These are phyloP conservation scores for Papilio polyxenes DNA, from an alignment of 1,140 invertebrate species.

Conservation along the genomic window DNA sequence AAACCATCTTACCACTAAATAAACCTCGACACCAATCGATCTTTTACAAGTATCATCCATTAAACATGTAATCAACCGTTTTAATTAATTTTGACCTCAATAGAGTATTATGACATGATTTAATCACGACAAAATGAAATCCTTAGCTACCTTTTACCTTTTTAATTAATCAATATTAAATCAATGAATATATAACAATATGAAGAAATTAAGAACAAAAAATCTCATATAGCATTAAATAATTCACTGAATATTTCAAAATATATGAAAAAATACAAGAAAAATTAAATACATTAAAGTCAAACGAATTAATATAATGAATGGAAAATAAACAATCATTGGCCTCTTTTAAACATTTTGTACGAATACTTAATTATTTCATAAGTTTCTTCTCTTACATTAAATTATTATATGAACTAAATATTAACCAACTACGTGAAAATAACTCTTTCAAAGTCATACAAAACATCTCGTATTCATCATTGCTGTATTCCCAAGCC, in stretches of 20 bases:
- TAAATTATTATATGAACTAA: too few species aligned
- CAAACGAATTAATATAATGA: too few species aligned
- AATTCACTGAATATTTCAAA: too few species aligned
- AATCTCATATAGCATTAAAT: too few species aligned
- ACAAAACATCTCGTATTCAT: conserved; percentile 2
- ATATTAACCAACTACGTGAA: too few species aligned
- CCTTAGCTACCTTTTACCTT: neutral
- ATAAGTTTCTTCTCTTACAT: too few species aligned
- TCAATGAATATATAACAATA: neutral
- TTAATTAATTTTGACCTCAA: conserved; percentile 10
- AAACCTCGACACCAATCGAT: neutral
- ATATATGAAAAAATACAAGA: too few species aligned
- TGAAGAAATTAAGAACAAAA: too few species aligned
- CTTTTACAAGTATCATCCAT: conserved; percentile 10
- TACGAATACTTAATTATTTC: too few species aligned
- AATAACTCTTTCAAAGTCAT: neutral
- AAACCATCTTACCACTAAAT: neutral
- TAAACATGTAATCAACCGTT: conserved; percentile 6
- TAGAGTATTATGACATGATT: neutral
- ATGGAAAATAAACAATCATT: too few species aligned
- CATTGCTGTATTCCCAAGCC: conserved; percentile 3
- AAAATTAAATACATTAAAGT: too few species aligned
- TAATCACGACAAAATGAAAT: neutral
- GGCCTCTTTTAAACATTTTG: too few species aligned
- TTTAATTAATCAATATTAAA: neutral